Conservation (phyloP, 2,797 vertebrate genomes). For the Amniataba percoides region DNA sequence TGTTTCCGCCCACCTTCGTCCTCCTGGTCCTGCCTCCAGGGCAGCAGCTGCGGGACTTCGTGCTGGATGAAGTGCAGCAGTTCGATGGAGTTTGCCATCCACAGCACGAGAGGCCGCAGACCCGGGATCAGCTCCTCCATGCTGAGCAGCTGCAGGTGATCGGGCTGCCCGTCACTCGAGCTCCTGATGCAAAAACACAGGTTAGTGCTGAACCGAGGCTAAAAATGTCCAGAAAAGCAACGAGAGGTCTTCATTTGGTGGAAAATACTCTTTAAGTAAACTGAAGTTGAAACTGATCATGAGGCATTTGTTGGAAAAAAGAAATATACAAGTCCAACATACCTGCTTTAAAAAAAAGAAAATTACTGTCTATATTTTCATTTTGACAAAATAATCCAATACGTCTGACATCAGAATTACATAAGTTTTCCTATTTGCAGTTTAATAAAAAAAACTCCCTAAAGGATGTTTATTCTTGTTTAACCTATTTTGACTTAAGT, state of each 20-base stretch:
- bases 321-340: no score
- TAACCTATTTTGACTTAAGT: background rate
- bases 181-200: slow-evolving; percentile 44
- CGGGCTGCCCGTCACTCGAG: slow-evolving; percentile 41
- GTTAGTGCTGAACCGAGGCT: background rate
- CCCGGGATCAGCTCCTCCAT: slow-evolving; percentile 80
- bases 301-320: background rate
- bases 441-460: background rate
- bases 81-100: slow-evolving; percentile 89
- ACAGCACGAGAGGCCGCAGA: slow-evolving; percentile 83
- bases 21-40: slow-evolving; percentile 73
- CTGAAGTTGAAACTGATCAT: background rate
- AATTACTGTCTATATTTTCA: no score
- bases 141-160: slow-evolving; percentile 55
- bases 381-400: no score
- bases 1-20: slow-evolving; percentile 60
- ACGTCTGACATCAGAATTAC: background rate
- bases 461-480: no score
- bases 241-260: background rate
- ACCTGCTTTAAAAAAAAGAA: no score
- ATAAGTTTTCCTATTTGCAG: background rate
- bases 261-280: background rate
- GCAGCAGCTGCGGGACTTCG: slow-evolving; percentile 85
- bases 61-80: slow-evolving; percentile 88
- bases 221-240: background rate